Conservation (phyloP, 2,113 vertebrate genomes). For the Charadrius vociferus region DNA sequence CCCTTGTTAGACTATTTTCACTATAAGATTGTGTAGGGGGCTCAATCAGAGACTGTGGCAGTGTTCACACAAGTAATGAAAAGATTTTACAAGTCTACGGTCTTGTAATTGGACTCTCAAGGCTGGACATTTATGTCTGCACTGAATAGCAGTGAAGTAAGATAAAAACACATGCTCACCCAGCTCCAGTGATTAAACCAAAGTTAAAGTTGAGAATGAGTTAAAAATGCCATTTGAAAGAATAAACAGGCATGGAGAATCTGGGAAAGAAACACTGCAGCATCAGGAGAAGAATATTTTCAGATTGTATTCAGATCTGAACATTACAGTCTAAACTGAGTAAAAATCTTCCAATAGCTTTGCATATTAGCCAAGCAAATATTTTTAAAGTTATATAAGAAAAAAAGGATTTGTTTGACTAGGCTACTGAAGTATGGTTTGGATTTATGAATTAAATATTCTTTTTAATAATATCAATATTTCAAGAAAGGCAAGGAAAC, state of each 20-base stretch:
- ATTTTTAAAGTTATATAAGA: neutral
- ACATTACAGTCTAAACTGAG: neutral
- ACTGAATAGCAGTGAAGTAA: neutral
- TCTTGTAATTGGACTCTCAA: neutral
- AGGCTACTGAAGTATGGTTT: neutral
- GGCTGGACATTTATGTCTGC: neutral
- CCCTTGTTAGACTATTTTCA: neutral
- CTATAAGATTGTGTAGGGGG: neutral
- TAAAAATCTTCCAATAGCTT: neutral
- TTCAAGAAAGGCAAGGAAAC: conserved; percentile 1
- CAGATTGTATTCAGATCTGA: neutral
- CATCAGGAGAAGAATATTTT: neutral
- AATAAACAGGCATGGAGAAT: neutral
- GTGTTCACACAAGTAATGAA: neutral
- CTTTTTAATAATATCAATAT: neutral
- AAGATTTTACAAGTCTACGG: neutral
- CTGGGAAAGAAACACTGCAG: neutral
- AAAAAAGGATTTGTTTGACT: neutral
- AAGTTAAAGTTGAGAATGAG: neutral
- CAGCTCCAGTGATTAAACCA: neutral
- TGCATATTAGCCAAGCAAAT: neutral
- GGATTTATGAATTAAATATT: neutral
- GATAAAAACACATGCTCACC: neutral
- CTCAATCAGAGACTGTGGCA: neutral
- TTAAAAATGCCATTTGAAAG: neutral